A percentile compares a stretch with the other conserved stretches of the same genome.
Conservation (phyloP, 1,140 invertebrate species). For the Tenebrio molitor region DNA sequence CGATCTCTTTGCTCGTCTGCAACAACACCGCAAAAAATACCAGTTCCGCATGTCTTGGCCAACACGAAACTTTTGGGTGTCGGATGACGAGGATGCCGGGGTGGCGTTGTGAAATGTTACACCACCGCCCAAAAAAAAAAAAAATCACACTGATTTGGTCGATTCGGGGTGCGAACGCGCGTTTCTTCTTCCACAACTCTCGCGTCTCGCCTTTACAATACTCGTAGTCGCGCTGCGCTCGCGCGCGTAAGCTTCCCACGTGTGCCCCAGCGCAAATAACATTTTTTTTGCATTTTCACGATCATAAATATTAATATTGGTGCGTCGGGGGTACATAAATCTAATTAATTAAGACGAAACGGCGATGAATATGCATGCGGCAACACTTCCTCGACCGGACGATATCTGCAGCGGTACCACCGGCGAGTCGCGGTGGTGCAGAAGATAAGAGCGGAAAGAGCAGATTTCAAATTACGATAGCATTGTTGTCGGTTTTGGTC, state of each 20-base stretch:
- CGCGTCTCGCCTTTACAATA: too few species aligned
- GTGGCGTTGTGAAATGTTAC: not conserved
- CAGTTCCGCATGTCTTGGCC: slow-evolving; percentile 41
- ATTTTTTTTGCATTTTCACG: too few species aligned
- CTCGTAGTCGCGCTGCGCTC: too few species aligned
- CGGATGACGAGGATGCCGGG: not conserved
- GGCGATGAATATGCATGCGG: slow-evolving; percentile 49
- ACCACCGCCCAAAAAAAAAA: too few species aligned
- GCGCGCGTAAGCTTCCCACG: too few species aligned
- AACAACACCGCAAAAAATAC: slow-evolving; percentile 43
- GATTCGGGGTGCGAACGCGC: too few species aligned
- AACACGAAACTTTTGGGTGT: slow-evolving; percentile 26
- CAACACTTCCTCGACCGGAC: slow-evolving; percentile 44
- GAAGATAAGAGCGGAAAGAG: slow-evolving; percentile 45
- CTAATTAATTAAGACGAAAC: slow-evolving; percentile 44
- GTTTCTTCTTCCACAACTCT: too few species aligned
- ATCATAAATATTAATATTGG: too few species aligned
- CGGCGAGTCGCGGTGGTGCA: not conserved
- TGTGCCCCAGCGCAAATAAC: too few species aligned
- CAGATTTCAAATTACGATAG: slow-evolving; percentile 46
- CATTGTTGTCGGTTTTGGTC: slow-evolving; percentile 46
- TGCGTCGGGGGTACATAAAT: slow-evolving; percentile 48
- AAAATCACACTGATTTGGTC: too few species aligned
- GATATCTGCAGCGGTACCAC: slow-evolving; percentile 35
- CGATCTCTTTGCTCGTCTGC: slow-evolving; percentile 45